These are phyloP conservation scores for Salticus scenicus DNA, from an alignment of 2,888 invertebrate species.

Conservation along the genomic window DNA sequence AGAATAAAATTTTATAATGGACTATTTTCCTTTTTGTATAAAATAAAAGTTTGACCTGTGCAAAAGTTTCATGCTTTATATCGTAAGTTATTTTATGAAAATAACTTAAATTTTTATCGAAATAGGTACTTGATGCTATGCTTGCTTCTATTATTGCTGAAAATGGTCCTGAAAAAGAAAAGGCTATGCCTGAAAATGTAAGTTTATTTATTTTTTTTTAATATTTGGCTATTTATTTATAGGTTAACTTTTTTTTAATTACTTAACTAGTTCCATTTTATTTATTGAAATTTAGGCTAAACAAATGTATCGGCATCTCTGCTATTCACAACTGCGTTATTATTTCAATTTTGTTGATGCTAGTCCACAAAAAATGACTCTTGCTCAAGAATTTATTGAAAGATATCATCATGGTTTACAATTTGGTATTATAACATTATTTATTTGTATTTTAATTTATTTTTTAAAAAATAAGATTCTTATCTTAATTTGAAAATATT, in stretches of 20 bases:
- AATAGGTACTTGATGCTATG: not conserved
- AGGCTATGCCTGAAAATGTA: not conserved
- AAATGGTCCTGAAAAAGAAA: slow-evolving; percentile 1
- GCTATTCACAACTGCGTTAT: slow-evolving; percentile 84
- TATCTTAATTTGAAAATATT: no score
- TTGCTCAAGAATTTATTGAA: slow-evolving; percentile 81
- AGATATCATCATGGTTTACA: slow-evolving; percentile 82
- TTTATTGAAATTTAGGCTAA: no score
- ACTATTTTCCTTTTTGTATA: no score
- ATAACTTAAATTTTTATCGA: no score
- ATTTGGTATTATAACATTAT: slow-evolving; percentile 74
- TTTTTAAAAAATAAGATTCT: no score
- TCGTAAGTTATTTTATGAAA: no score
- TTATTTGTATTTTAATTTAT: no score
- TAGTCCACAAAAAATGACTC: slow-evolving; percentile 78
- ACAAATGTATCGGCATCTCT: slow-evolving; percentile 88
- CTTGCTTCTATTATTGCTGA: not conserved
- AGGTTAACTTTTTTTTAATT: not conserved
- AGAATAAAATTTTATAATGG: no score
- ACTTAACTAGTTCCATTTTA: no score
- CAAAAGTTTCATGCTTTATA: no score
- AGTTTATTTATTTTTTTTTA: not conserved
- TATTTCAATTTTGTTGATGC: slow-evolving; percentile 83
- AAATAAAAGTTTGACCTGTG: no score
- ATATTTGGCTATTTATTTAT: not conserved